These are phyloP conservation scores for Maniola hyperantus DNA, from an alignment of 2,888 invertebrate species.

Conservation along the genomic window DNA sequence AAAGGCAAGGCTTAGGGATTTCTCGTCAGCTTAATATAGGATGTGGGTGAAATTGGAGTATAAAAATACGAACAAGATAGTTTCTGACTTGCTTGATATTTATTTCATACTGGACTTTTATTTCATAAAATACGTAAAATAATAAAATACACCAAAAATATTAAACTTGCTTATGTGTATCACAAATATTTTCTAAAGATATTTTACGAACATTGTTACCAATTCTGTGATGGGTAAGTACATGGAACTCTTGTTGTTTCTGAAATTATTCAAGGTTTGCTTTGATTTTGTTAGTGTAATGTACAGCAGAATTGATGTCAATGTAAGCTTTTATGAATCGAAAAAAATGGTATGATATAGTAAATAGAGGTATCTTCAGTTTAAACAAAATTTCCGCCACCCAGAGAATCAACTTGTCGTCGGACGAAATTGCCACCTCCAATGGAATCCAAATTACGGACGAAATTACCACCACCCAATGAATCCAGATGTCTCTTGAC, in stretches of 20 bases:
- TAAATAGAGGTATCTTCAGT: conserved; percentile 39
- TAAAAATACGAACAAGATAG: conserved; percentile 23
- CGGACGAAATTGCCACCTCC: conserved; percentile 79
- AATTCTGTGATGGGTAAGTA: conserved; percentile 1
- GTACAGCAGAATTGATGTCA: conserved; percentile 4
- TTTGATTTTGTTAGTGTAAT: neutral
- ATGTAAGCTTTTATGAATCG: conserved; percentile 18
- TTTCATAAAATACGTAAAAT: conserved; percentile 31
- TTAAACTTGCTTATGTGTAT: conserved; percentile 46
- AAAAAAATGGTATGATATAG: conserved; percentile 25
- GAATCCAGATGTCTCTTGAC: conserved; percentile 70
- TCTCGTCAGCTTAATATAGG: conserved; percentile 12
- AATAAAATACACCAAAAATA: conserved; percentile 39
- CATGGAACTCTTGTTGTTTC: neutral
- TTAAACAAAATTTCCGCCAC: conserved; percentile 70
- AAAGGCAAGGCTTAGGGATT: conserved; percentile 2
- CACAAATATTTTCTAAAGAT: conserved; percentile 54
- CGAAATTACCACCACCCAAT: conserved; percentile 72
- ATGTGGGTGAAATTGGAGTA: conserved; percentile 19
- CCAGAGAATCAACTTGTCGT: conserved; percentile 64
- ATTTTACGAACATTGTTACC: conserved; percentile 44
- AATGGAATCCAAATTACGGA: conserved; percentile 72
- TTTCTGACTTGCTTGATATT: conserved; percentile 40
- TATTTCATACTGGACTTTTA: conserved; percentile 38
- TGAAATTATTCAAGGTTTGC: neutral